Evolutionary conservation across 2,797 vertebrate genomes (phyloP), one percentile per base, ranked within the genome.

Genomic region (Microctenopoma lineatum): DNA sequence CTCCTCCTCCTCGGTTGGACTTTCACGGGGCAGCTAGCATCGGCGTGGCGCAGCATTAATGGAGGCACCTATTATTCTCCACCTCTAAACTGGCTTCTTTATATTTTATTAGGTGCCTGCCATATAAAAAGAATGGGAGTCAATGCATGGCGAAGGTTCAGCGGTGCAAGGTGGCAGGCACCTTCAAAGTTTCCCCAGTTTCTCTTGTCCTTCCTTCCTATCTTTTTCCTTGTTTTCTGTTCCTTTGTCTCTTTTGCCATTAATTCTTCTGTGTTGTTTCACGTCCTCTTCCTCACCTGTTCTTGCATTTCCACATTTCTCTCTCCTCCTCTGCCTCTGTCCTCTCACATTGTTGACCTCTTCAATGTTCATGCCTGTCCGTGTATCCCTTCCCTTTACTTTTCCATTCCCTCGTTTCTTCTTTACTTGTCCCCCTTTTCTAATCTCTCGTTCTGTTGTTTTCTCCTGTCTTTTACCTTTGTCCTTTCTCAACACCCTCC

Each of bases 1-100:
- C 14, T 5, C 59, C 27, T 56, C 70, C 77, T 80, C 67, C 65
- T 70, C 44, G 36, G 54, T 53, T 48, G 41, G 51, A 48, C 64
- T 54, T 18, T 34, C 7, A 34, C 32, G 32, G 32, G 32, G 8
- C 4, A 45, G 18, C 26, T 42, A 54, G 13, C 50, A 45, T 3
- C 27, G 13, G 57, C 38, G 61, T 70, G 61, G 58, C 54, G 32
- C 32, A 34, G 32, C 32, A 12, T n/a, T n/a, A n/a, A n/a, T n/a
- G n/a, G n/a, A n/a, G n/a, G n/a, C n/a, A n/a, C n/a, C n/a, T n/a
- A n/a, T n/a, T n/a, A n/a, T n/a, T n/a, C n/a, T n/a, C n/a, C n/a
- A n/a, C n/a, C n/a, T n/a, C n/a, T n/a, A n/a, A n/a, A n/a, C n/a
- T n/a, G n/a, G n/a, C n/a, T n/a, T n/a, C n/a, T n/a, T n/a, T n/a